phyloP scores from a whole-genome alignment of 2,113 vertebrate species.

The Xiphophorus hellerii region DNA sequence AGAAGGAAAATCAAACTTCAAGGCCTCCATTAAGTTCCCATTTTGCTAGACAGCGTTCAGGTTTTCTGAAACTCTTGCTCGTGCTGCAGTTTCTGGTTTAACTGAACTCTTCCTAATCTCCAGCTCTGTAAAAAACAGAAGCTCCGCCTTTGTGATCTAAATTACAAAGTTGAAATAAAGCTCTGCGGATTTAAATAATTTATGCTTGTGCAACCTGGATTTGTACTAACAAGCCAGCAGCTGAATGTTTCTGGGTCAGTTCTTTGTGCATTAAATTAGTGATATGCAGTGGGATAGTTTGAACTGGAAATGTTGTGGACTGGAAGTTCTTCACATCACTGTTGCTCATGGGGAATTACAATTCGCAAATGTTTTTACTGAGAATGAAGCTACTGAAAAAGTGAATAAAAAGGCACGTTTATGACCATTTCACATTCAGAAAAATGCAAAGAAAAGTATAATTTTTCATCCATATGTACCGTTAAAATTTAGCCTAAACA shows the following conservation, averaged over 20 bases:
- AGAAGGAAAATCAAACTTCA: background rate
- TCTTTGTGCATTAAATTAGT: conserved; percentile 2
- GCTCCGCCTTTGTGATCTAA: background rate
- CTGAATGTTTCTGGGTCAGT: conserved; percentile 1
- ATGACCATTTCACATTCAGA: too few species aligned
- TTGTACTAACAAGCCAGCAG: background rate
- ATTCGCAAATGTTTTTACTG: background rate
- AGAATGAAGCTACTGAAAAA: too few species aligned
- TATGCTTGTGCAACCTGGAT: conserved; percentile 11
- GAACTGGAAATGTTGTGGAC: conserved; percentile 2
- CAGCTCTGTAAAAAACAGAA: background rate
- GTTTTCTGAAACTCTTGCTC: background rate
- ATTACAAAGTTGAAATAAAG: conserved; percentile 1
- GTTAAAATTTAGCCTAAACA: too few species aligned
- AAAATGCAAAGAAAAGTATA: too few species aligned
- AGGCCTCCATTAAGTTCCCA: background rate
- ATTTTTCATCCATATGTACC: too few species aligned
- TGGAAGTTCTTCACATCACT: conserved; percentile 30
- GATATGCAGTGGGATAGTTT: conserved; percentile 10
- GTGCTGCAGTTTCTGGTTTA: too few species aligned
- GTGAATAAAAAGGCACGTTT: too few species aligned
- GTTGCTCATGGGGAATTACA: conserved; percentile 6
- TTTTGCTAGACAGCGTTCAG: background rate
- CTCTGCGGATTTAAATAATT: conserved; percentile 7
- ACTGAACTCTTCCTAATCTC: background rate